phyloP scores from a whole-genome alignment of 2,888 invertebrate genomes.

The Saturnia japonica region DNA sequence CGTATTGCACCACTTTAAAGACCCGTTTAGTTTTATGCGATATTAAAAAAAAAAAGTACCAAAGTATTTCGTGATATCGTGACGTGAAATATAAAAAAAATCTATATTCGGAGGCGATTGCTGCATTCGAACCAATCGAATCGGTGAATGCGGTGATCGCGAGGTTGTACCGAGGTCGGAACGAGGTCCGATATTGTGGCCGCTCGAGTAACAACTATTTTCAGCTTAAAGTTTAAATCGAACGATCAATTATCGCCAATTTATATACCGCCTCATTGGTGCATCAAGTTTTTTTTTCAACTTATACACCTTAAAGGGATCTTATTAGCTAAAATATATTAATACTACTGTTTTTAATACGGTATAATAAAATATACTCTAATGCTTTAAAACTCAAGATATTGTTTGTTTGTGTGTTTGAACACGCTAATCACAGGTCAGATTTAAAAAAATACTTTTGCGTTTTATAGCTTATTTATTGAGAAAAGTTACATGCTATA shows the following conservation, averaged over 20 bases:
- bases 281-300: not conserved
- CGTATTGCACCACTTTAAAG: conserved; percentile 49
- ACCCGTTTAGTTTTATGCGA: conserved; percentile 41
- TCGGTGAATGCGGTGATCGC: conserved; percentile 68
- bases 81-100: conserved; percentile 63
- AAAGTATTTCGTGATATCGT: conserved; percentile 45
- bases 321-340: not conserved
- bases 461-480: too few relatives aligned
- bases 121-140: conserved; percentile 69
- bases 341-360: too few relatives aligned
- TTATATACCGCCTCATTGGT: not conserved
- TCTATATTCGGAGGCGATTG: conserved; percentile 72
- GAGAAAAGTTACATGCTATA: too few relatives aligned
- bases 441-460: too few relatives aligned
- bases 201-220: conserved; percentile 36
- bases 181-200: conserved; percentile 52
- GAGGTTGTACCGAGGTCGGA: conserved; percentile 71
- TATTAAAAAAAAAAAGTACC: conserved; percentile 38
- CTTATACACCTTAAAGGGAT: not conserved
- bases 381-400: too few relatives aligned
- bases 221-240: conserved; percentile 19
- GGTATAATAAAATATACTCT: too few relatives aligned
- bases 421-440: too few relatives aligned
- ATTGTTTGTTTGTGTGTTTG: too few relatives aligned
- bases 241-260: conserved; percentile 16